A percentile compares a stretch with the other conserved stretches of the same genome.
phyloP scores from a whole-genome alignment of 2,888 invertebrate genomes.

The Cerastoderma edule region DNA sequence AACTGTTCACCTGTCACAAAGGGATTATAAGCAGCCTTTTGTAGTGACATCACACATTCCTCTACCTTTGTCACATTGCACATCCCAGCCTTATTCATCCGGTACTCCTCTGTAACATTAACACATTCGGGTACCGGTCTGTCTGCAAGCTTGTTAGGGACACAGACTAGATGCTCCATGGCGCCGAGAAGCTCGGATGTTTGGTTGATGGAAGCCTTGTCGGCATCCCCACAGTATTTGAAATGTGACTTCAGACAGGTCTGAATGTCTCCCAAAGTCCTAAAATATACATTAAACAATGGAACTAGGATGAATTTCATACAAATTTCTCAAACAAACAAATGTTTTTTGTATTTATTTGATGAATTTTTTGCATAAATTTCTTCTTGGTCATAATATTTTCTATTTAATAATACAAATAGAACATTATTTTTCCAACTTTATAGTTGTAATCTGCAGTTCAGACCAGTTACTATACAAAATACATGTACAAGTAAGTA shows the following conservation, averaged over 20 bases:
- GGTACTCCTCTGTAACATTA: constrained; percentile 31
- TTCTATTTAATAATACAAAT: no score
- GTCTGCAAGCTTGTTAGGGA: constrained; percentile 33
- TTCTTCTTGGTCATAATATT: no score
- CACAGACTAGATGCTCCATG: constrained; percentile 50
- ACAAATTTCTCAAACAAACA: constrained; percentile 14
- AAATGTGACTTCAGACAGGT: constrained; percentile 4
- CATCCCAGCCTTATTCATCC: not conserved
- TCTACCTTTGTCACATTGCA: constrained; percentile 33
- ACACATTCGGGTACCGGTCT: constrained; percentile 34
- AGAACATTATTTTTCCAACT: no score
- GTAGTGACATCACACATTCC: constrained; percentile 30
- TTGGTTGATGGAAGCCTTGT: constrained; percentile 30
- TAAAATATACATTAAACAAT: constrained; percentile 7
- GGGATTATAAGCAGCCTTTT: constrained; percentile 38
- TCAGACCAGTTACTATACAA: no score
- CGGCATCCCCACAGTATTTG: constrained; percentile 4
- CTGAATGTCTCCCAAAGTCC: constrained; percentile 8
- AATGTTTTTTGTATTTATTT: constrained; percentile 8
- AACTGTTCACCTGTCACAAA: constrained; percentile 36
- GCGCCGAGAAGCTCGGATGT: constrained; percentile 36
- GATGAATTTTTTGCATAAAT: no score
- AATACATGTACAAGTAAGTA: no score
- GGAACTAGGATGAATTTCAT: constrained; percentile 13
- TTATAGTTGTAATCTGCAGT: no score